These are phyloP conservation scores for Abrostola triplasia DNA, from an alignment of 2,888 invertebrate species.

Conservation along the genomic window DNA sequence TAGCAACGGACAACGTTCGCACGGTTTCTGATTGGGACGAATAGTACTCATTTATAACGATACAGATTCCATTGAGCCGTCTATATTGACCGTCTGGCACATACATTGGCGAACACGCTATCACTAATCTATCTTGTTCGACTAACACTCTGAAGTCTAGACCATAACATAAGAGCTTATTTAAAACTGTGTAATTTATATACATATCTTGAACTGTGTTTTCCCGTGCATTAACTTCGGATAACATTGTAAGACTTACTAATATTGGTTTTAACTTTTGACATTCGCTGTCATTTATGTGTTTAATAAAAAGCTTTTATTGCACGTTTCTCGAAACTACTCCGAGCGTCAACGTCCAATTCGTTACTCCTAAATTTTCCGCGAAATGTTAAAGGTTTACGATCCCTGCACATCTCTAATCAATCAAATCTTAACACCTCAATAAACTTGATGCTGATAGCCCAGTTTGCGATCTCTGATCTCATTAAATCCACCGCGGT, in stretches of 20 bases:
- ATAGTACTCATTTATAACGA: constrained; percentile 32
- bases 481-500: constrained; percentile 37
- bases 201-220: too few relatives aligned
- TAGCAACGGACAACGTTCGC: constrained; percentile 20
- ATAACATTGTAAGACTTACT: not conserved
- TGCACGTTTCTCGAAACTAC: constrained; percentile 30
- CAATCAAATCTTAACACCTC: constrained; percentile 51
- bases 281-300: constrained; percentile 21
- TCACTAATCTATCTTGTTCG: not conserved
- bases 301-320: constrained; percentile 22
- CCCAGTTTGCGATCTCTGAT: constrained; percentile 67
- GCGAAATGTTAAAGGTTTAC: constrained; percentile 53
- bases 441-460: constrained; percentile 69
- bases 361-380: constrained; percentile 38
- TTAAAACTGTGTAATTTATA: not conserved
- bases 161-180: not conserved
- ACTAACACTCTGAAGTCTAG: not conserved
- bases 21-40: constrained; percentile 5
- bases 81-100: constrained; percentile 3
- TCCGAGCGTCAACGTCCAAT: constrained; percentile 31
- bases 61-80: constrained; percentile 7
- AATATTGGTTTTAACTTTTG: constrained; percentile 5
- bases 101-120: not conserved
- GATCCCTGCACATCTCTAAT: constrained; percentile 56
- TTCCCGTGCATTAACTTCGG: not conserved